Percentiles rank a stretch among this genome's conserved stretches.
Evolutionary conservation across 2,888 invertebrate species (phyloP).

Genomic region (Hedychridium roseum): DNA sequence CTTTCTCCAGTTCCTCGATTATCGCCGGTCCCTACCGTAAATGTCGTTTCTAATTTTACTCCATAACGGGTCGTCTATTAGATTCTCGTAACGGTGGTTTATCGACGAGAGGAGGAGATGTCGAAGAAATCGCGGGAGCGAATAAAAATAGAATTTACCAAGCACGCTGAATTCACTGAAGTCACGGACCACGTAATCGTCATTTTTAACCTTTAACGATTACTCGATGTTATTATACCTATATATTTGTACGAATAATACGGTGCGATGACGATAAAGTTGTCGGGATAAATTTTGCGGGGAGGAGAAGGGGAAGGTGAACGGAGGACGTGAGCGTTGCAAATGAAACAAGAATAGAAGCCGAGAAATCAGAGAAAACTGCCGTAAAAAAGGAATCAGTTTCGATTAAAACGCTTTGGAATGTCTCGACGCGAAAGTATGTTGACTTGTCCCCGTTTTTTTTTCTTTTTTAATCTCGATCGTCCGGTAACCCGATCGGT

Average conservation of each 20-base stretch:
- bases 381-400: neutral
- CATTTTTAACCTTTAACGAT: slow-evolving; percentile 14
- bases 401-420: slow-evolving; percentile 10
- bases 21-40: no score
- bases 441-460: slow-evolving; percentile 18
- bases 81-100: no score
- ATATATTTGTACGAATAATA: slow-evolving; percentile 26
- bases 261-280: slow-evolving; percentile 23
- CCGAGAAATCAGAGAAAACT: neutral
- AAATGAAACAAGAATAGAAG: neutral
- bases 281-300: slow-evolving; percentile 9
- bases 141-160: no score
- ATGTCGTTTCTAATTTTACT: no score
- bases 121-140: no score
- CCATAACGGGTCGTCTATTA: no score
- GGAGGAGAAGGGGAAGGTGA: slow-evolving; percentile 15
- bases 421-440: slow-evolving; percentile 13
- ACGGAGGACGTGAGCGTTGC: neutral
- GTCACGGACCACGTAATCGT: slow-evolving; percentile 30
- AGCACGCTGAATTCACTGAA: no score
- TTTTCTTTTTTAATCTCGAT: slow-evolving; percentile 24
- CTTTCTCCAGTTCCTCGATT: no score
- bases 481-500: slow-evolving; percentile 27
- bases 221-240: slow-evolving; percentile 22
- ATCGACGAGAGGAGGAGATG: no score